Evolutionary conservation across 2,113 vertebrate species (phyloP).

Genomic region (Coptodon bakossiorum): DNA sequence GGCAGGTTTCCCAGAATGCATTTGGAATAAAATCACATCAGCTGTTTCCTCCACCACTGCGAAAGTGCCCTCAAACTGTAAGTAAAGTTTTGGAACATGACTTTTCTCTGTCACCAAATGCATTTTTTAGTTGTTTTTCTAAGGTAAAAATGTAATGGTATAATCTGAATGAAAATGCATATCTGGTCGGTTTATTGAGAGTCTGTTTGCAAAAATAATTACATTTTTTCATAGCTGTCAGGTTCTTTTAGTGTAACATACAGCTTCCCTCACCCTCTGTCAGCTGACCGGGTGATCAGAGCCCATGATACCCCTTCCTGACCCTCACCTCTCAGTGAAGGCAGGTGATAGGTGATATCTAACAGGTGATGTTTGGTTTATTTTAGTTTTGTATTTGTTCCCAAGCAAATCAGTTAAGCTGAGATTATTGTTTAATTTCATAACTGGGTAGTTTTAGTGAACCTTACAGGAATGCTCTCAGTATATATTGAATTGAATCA

Average conservation of each 20-base stretch:
- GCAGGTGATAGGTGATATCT: background rate
- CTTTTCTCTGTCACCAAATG: background rate
- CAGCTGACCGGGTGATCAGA: background rate
- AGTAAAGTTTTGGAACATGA: background rate
- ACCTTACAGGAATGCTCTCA: background rate
- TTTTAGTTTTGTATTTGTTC: background rate
- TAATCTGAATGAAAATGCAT: background rate
- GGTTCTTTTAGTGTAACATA: background rate
- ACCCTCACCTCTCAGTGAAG: background rate
- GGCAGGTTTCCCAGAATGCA: background rate
- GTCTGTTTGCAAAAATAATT: background rate
- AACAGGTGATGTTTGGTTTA: background rate
- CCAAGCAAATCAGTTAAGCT: background rate
- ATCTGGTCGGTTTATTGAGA: background rate
- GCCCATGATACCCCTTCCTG: background rate
- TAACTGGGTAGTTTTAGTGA: background rate
- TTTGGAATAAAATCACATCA: background rate
- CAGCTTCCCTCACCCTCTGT: background rate
- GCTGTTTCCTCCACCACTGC: background rate
- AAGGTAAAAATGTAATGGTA: background rate
- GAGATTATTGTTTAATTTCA: background rate
- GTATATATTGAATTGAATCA: background rate
- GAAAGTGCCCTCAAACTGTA: background rate
- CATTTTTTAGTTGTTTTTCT: background rate
- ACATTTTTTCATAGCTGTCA: background rate